Percentiles rank a stretch among this genome's conserved stretches.
phyloP scores from a whole-genome alignment of 2,113 vertebrate species.

The Tretioscincus oriximinensis region DNA sequence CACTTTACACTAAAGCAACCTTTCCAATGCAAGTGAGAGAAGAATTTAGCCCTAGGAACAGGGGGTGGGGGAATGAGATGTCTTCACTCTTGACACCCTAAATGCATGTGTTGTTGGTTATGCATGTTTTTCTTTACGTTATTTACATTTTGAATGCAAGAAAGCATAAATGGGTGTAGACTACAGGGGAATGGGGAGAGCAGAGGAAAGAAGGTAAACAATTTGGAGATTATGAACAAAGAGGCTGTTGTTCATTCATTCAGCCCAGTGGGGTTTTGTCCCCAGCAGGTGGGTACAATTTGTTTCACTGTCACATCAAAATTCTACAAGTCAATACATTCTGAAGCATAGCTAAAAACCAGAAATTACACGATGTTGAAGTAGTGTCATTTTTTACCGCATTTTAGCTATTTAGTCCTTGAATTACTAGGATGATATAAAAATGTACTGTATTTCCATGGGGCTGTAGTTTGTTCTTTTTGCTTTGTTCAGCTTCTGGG shows the following conservation, averaged over 20 bases:
- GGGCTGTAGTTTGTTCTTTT: background rate
- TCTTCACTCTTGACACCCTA: slow-evolving; percentile 44
- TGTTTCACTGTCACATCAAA: background rate
- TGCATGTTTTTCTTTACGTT: background rate
- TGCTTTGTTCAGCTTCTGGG: too few species aligned
- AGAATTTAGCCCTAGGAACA: slow-evolving; percentile 35
- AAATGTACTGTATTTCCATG: slow-evolving; percentile 26
- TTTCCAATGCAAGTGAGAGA: slow-evolving; percentile 25
- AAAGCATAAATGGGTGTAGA: background rate
- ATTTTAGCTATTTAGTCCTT: slow-evolving; percentile 47
- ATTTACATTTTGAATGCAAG: slow-evolving; percentile 17
- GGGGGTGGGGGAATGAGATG: slow-evolving; percentile 54
- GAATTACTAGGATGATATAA: slow-evolving; percentile 30
- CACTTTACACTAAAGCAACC: slow-evolving; percentile 32
- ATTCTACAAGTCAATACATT: slow-evolving; percentile 14
- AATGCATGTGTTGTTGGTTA: background rate
- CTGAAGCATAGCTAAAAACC: slow-evolving; percentile 22
- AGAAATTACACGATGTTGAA: slow-evolving; percentile 48
- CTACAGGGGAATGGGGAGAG: background rate
- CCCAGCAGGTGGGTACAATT: background rate
- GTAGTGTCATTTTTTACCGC: slow-evolving; percentile 45
- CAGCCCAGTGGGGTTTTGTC: background rate
- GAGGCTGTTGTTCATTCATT: slow-evolving; percentile 10
- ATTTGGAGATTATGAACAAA: slow-evolving; percentile 20
- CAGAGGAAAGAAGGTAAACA: slow-evolving; percentile 36